Evolutionary conservation across 1,140 invertebrate genomes (phyloP).

Genomic region (Bombus vancouverensis): DNA sequence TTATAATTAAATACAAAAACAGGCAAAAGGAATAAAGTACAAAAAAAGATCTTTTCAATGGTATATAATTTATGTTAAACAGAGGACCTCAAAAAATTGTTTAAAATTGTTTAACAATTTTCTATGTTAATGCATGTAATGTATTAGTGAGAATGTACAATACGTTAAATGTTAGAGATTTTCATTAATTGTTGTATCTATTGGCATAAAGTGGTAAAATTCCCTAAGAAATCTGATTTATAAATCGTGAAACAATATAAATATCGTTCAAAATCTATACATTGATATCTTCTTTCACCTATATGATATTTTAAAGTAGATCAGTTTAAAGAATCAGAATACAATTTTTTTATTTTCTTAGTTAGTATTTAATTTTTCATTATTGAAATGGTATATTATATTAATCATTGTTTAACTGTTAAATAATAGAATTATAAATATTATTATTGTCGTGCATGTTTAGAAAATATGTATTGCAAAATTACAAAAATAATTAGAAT

Average conservation of each 20-base stretch:
- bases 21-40: not conserved
- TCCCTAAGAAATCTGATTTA: not conserved
- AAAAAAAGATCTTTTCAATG: not conserved
- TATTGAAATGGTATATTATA: not conserved
- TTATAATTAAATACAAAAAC: not conserved
- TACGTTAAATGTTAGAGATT: not conserved
- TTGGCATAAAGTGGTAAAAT: not conserved
- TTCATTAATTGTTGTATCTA: not conserved
- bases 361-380: not conserved
- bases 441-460: not conserved
- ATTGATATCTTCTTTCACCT: not conserved
- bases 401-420: not conserved
- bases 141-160: not conserved
- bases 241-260: not conserved
- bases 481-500: not conserved
- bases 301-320: not conserved
- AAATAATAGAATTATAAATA: not conserved
- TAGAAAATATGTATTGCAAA: not conserved
- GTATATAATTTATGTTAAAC: not conserved
- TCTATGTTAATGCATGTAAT: not conserved
- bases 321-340: not conserved
- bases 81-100: not conserved
- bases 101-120: not conserved
- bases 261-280: not conserved
- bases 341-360: not conserved